A percentile compares a stretch with the other conserved stretches of the same genome.
phyloP scores from a whole-genome alignment of 2,113 vertebrate genomes.

The Neomonachus schauinslandi region DNA sequence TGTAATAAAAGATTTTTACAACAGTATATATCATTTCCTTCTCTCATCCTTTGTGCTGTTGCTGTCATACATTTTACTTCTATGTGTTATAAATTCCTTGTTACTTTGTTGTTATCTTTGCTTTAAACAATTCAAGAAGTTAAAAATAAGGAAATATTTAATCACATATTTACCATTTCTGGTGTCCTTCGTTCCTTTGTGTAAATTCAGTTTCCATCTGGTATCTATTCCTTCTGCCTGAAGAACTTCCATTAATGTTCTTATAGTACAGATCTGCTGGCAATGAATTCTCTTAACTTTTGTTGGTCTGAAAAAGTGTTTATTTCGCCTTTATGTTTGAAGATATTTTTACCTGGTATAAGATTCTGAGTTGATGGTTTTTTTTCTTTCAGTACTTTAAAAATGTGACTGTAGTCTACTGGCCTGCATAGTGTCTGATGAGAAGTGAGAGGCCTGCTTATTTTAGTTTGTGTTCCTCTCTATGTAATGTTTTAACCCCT shows the following conservation, averaged over 20 bases:
- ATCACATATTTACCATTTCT: not conserved
- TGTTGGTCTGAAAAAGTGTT: not conserved
- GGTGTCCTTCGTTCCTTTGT: not conserved
- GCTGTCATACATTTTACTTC: not conserved
- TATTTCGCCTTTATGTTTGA: not conserved
- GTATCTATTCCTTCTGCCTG: not conserved
- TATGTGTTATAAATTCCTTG: not conserved
- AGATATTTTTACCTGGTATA: not conserved
- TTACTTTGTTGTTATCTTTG: constrained; percentile 36
- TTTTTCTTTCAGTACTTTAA: not conserved
- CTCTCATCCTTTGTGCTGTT: not conserved
- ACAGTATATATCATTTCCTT: not conserved
- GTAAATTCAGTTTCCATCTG: not conserved
- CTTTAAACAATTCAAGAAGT: constrained; percentile 14
- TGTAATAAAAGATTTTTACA: not conserved
- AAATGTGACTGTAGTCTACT: not conserved
- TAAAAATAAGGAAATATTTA: not conserved
- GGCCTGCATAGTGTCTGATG: not conserved
- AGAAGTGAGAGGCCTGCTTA: not conserved
- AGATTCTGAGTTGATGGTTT: not conserved
- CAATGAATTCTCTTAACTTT: not conserved
- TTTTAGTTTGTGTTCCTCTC: constrained; percentile 1
- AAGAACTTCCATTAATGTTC: constrained; percentile 28
- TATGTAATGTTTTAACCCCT: not conserved
- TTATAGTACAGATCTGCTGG: not conserved